A percentile compares a stretch with the other conserved stretches of the same genome.
phyloP scores from a whole-genome alignment of 2,888 invertebrate genomes.

The Ormyrus pomaceus region DNA sequence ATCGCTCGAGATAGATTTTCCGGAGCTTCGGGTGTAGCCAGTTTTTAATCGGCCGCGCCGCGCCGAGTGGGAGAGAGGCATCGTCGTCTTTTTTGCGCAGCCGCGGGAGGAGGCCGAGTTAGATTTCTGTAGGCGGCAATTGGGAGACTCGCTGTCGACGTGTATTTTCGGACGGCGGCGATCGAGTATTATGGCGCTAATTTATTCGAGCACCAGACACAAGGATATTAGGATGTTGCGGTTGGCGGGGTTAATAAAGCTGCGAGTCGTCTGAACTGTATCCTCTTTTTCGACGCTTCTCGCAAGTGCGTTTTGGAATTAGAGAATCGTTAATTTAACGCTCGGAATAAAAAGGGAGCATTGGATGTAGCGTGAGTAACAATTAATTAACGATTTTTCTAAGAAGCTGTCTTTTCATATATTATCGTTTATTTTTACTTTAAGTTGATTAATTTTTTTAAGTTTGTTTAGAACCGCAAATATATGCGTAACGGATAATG shows the following conservation, averaged over 20 bases:
- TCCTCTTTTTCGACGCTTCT: conserved; percentile 53
- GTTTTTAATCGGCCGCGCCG: no score
- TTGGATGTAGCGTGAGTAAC: not conserved
- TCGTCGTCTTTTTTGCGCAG: no score
- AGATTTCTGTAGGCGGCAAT: no score
- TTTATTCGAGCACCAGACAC: conserved; percentile 17
- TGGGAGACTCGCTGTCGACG: not conserved
- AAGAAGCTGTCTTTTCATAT: not conserved
- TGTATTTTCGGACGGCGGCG: not conserved
- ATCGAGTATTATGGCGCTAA: conserved; percentile 12
- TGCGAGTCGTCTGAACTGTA: conserved; percentile 57
- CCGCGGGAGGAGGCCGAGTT: no score
- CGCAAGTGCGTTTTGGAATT: conserved; percentile 10
- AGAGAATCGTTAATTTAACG: not conserved
- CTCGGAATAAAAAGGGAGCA: not conserved
- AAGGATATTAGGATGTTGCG: conserved; percentile 51
- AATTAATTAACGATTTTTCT: not conserved
- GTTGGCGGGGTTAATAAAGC: conserved; percentile 57
- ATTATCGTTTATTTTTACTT: not conserved
- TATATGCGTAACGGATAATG: no score
- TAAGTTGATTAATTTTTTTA: no score
- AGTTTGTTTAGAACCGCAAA: no score
- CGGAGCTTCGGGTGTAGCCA: no score
- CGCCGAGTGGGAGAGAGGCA: no score
- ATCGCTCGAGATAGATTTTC: no score